phyloP scores from a whole-genome alignment of 2,113 vertebrate genomes.

The Cathartes aura region DNA sequence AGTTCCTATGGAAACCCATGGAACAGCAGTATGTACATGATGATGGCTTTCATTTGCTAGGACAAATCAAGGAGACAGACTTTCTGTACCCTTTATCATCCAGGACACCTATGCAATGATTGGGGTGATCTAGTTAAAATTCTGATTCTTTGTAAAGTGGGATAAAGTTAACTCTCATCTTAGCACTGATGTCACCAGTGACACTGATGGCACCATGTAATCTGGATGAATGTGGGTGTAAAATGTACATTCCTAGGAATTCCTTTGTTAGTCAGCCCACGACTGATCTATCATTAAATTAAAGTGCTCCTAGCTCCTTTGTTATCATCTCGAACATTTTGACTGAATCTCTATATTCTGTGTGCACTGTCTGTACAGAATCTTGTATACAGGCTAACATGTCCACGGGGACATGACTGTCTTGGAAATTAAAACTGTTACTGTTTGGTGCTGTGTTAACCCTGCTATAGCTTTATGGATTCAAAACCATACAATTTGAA shows the following conservation, averaged over 20 bases:
- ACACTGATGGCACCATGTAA: not conserved
- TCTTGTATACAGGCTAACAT: not conserved
- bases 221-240: constrained; percentile 19
- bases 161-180: constrained; percentile 29
- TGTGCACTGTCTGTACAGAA: not conserved
- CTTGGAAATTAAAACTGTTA: not conserved
- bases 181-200: not conserved
- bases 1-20: constrained; percentile 37
- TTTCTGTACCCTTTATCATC: not conserved
- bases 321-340: not conserved
- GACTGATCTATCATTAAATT: constrained; percentile 51
- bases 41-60: not conserved
- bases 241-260: constrained; percentile 11
- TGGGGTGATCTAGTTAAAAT: not conserved
- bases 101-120: not conserved
- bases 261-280: constrained; percentile 71
- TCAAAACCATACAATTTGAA: not conserved
- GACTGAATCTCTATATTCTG: not conserved
- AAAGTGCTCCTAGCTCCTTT: constrained; percentile 9
- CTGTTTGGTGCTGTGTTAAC: not conserved
- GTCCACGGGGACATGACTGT: not conserved
- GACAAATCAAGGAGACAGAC: not conserved
- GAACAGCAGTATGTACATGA: not conserved
- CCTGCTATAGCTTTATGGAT: not conserved
- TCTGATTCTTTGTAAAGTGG: not conserved